A percentile compares a stretch with the other conserved stretches of the same genome.
These are phyloP conservation scores for Parnassius glacialis DNA, from an alignment of 2,888 invertebrate species.

Conservation along the genomic window DNA sequence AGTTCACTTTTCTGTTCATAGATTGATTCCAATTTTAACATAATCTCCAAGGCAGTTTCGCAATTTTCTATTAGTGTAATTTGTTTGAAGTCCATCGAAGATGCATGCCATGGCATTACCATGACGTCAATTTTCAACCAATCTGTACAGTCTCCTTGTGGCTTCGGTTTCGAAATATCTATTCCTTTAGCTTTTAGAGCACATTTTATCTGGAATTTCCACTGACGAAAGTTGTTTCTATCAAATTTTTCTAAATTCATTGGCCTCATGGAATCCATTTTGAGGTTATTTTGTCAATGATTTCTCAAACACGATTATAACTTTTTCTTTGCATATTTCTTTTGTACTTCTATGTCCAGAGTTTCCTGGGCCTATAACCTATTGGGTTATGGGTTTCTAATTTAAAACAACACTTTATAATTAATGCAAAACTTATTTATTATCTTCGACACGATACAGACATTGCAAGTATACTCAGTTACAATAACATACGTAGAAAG, in stretches of 20 bases:
- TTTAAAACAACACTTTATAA: no score
- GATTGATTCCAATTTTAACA: conserved; percentile 32
- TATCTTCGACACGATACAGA: no score
- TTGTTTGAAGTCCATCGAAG: conserved; percentile 33
- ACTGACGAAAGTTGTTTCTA: conserved; percentile 3
- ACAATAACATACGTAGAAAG: no score
- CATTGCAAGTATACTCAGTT: no score
- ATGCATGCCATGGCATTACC: conserved; percentile 14
- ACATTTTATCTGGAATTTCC: neutral
- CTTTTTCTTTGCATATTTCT: no score
- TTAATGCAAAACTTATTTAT: no score
- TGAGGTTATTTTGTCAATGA: no score
- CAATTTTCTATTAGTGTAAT: conserved; percentile 34
- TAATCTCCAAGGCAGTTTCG: conserved; percentile 22
- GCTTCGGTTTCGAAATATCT: conserved; percentile 2
- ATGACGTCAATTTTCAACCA: no score
- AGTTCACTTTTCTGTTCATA: conserved; percentile 32
- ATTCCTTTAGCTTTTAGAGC: conserved; percentile 2
- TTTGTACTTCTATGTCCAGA: neutral
- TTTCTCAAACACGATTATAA: neutral
- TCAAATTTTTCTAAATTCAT: no score
- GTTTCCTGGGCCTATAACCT: neutral
- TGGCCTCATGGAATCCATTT: no score
- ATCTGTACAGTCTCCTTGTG: no score
- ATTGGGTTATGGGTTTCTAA: neutral